Conservation (phyloP, 2,888 invertebrate species). For the Agrypnus murinus region DNA sequence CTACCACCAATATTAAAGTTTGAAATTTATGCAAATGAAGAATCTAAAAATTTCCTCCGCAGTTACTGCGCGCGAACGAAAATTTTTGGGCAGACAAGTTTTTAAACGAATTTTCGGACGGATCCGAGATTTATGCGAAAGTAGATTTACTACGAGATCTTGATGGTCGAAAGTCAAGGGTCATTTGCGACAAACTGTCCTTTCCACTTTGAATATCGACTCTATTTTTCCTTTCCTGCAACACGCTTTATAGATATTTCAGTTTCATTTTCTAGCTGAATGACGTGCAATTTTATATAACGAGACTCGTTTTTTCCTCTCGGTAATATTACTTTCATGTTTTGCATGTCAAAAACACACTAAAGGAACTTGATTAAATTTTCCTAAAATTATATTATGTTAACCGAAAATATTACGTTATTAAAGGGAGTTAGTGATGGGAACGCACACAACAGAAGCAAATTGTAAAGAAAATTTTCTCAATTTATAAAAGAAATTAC, state of each 20-base stretch:
- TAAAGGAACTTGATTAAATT: slow-evolving; percentile 13
- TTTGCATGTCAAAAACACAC: slow-evolving; percentile 42
- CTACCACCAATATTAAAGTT: slow-evolving; percentile 6
- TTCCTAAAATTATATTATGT: slow-evolving; percentile 8
- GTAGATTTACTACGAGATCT: slow-evolving; percentile 43
- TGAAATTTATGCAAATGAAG: slow-evolving; percentile 23
- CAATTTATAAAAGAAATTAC: too few relatives aligned
- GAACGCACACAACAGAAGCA: too few relatives aligned
- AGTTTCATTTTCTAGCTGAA: slow-evolving; percentile 45
- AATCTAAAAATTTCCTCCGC: slow-evolving; percentile 15
- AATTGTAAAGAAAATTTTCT: too few relatives aligned
- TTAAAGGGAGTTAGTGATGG: background rate
- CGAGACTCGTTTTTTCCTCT: slow-evolving; percentile 8
- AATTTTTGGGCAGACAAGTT: slow-evolving; percentile 29
- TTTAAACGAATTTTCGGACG: slow-evolving; percentile 37
- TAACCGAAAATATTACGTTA: background rate
- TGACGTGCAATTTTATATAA: slow-evolving; percentile 47
- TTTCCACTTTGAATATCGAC: slow-evolving; percentile 44
- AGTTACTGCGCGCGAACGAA: background rate
- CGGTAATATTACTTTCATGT: slow-evolving; percentile 41
- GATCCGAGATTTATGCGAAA: slow-evolving; percentile 35
- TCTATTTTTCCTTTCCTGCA: slow-evolving; percentile 37
- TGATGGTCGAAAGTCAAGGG: slow-evolving; percentile 47
- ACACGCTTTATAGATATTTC: slow-evolving; percentile 45
- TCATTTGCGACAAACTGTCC: slow-evolving; percentile 49